phyloP scores from a whole-genome alignment of 2,888 invertebrate species.

The Epistrophe eligans region DNA sequence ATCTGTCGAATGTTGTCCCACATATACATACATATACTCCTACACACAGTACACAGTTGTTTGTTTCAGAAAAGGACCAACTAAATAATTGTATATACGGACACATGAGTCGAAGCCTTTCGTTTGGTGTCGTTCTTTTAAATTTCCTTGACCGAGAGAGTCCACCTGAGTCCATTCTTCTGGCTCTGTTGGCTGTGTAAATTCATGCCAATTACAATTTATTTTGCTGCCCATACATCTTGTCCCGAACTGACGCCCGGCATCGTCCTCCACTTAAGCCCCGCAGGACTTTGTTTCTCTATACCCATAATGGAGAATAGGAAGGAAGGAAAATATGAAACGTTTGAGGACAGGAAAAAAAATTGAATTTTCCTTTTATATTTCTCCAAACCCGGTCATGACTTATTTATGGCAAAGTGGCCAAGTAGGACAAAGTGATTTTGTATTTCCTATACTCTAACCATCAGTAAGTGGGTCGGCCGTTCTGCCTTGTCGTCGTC shows the following conservation, averaged over 20 bases:
- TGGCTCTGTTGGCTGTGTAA: conserved; percentile 51
- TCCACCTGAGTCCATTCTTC: conserved; percentile 38
- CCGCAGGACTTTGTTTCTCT: conserved; percentile 9
- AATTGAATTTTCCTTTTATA: conserved; percentile 34
- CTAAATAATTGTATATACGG: not conserved
- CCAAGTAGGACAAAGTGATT: conserved; percentile 71
- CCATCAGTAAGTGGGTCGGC: not conserved
- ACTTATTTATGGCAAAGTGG: conserved; percentile 71
- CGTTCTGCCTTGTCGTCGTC: not conserved
- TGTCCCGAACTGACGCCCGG: not conserved
- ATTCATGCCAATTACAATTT: conserved; percentile 73
- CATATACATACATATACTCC: not conserved
- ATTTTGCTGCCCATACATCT: conserved; percentile 65
- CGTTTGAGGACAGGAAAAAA: conserved; percentile 35
- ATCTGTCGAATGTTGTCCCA: conserved; percentile 52
- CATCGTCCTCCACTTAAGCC: not conserved
- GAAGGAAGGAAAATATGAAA: conserved; percentile 54
- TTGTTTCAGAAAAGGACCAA: conserved; percentile 16
- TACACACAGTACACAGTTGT: too few relatives aligned
- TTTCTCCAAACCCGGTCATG: conserved; percentile 51
- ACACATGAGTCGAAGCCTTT: not conserved
- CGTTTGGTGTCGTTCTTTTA: not conserved
- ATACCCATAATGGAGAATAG: not conserved
- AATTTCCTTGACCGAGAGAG: conserved; percentile 21
- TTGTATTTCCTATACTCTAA: conserved; percentile 48